Evolutionary conservation across 2,113 vertebrate genomes (phyloP).

Genomic region (Hystrix brachyura): DNA sequence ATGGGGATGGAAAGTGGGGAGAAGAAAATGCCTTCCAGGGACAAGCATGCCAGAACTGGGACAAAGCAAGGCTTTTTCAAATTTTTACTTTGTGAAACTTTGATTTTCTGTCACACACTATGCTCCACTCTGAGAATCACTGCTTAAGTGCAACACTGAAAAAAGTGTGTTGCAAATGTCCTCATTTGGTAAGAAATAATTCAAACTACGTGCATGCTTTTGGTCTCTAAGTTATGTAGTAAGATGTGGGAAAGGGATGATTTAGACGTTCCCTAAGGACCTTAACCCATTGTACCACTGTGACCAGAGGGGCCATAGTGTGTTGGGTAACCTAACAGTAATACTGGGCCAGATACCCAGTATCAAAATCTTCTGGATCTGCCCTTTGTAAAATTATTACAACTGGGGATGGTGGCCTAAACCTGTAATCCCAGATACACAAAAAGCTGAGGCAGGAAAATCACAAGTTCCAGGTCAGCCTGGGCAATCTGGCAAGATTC

Average conservation of each 20-base stretch:
- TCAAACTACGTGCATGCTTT: neutral
- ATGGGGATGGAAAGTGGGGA: neutral
- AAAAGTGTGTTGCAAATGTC: slow-evolving; percentile 54
- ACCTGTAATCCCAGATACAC: neutral
- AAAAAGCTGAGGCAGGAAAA: neutral
- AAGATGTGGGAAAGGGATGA: neutral
- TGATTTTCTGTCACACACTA: slow-evolving; percentile 2
- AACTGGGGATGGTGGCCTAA: neutral
- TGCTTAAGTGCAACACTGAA: neutral
- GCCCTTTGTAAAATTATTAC: slow-evolving; percentile 37
- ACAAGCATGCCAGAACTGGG: neutral
- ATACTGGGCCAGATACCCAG: neutral
- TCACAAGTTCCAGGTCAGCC: neutral
- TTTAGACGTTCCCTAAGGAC: slow-evolving; percentile 10
- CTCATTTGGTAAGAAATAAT: slow-evolving; percentile 42
- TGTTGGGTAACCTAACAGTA: neutral
- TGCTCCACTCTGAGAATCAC: neutral
- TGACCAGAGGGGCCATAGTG: slow-evolving; percentile 41
- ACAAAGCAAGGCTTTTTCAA: neutral
- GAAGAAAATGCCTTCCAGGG: slow-evolving; percentile 3
- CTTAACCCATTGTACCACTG: slow-evolving; percentile 21
- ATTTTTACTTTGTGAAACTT: slow-evolving; percentile 40
- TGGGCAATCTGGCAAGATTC: neutral
- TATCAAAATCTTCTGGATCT: slow-evolving; percentile 40
- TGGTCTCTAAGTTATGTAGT: neutral